Percentiles rank a stretch among this genome's conserved stretches.
These are phyloP conservation scores for Phyllotis vaccarum DNA, from an alignment of 2,797 vertebrate species.

Conservation along the genomic window DNA sequence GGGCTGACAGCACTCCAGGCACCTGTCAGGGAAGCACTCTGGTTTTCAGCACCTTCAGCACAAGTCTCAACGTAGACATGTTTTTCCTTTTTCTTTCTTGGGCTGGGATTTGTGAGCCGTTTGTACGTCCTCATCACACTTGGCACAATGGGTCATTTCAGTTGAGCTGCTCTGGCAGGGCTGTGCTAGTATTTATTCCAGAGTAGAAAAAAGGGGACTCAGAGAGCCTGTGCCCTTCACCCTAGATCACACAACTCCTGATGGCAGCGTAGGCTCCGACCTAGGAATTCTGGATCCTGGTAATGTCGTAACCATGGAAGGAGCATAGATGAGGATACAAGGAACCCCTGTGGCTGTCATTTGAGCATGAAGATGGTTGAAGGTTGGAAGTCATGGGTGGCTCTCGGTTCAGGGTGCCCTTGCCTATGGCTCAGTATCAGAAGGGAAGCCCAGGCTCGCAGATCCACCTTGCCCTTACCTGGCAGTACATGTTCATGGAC, in stretches of 20 bases:
- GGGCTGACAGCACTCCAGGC: background rate
- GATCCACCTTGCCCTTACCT: slow-evolving; percentile 46
- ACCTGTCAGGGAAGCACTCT: accelerated
- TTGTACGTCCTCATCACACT: background rate
- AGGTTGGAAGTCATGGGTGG: background rate
- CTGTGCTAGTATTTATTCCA: background rate
- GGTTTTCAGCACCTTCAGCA: background rate
- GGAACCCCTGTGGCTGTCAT: background rate
- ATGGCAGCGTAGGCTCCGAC: background rate
- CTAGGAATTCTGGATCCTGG: background rate
- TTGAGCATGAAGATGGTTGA: background rate
- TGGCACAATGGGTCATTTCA: background rate
- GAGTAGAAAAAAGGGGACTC: background rate
- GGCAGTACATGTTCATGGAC: background rate
- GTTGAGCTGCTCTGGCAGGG: background rate
- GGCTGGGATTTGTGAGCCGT: background rate
- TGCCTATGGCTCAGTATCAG: background rate
- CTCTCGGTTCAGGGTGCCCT: background rate
- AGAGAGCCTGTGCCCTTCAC: background rate
- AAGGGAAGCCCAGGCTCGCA: background rate
- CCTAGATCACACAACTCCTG: background rate
- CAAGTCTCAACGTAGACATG: background rate
- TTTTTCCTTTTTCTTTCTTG: slow-evolving; percentile 29
- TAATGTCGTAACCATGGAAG: background rate
- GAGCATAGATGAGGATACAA: background rate